Evolutionary conservation across 2,888 invertebrate genomes (phyloP).

Genomic region (Apeira syringaria): DNA sequence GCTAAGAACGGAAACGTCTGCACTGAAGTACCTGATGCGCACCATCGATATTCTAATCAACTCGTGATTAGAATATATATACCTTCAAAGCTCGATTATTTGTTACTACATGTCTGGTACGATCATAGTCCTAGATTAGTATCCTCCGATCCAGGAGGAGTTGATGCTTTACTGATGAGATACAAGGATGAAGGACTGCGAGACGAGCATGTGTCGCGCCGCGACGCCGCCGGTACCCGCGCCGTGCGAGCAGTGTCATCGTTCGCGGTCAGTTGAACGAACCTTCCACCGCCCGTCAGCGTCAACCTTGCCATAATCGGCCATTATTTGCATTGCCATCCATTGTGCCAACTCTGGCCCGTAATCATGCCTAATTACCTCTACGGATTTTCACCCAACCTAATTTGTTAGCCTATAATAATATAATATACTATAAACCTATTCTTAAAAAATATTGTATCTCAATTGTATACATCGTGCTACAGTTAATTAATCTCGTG

Average conservation of each 20-base stretch:
- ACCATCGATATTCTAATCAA: background rate
- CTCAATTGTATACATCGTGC: too few species aligned
- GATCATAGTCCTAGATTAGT: conserved; percentile 9
- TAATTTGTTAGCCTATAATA: too few species aligned
- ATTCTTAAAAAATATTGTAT: too few species aligned
- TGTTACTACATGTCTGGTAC: conserved; percentile 1
- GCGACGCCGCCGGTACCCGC: too few species aligned
- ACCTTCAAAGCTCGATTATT: too few species aligned
- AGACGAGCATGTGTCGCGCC: conserved; percentile 52
- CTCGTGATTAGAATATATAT: background rate
- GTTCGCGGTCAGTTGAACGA: conserved; percentile 83
- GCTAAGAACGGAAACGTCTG: background rate
- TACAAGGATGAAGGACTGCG: too few species aligned
- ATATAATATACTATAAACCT: too few species aligned
- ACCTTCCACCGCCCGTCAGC: conserved; percentile 76
- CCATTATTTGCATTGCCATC: conserved; percentile 81
- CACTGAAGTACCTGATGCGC: background rate
- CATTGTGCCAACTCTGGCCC: conserved; percentile 66
- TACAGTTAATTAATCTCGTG: too few species aligned
- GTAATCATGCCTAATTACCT: conserved; percentile 63
- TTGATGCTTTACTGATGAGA: conserved; percentile 36
- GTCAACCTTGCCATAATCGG: conserved; percentile 83
- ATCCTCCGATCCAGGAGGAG: conserved; percentile 25
- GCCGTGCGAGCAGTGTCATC: conserved; percentile 77
- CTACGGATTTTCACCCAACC: too few species aligned